Evolutionary conservation across 2,113 vertebrate species (phyloP), one percentile per base, ranked within the genome.

Genomic region (Atrichornis clamosus): DNA sequence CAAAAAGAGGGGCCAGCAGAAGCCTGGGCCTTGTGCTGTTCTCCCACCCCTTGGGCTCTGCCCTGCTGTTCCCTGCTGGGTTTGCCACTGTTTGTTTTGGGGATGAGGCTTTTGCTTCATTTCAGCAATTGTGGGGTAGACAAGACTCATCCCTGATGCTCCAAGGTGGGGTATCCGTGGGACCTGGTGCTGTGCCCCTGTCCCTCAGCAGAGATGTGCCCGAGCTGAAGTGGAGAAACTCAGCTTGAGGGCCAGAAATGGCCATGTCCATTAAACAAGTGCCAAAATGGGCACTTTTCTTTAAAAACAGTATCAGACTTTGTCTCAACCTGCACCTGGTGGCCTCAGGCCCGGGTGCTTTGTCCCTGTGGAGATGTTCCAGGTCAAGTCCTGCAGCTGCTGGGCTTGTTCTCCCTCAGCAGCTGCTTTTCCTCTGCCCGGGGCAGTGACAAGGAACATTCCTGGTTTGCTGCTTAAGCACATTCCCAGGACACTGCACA

Each of bases 371-470:
- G 59, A 44, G 87, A 35, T 28, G 37, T 78, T 44, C 35, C 42
- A 47, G 19, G 26, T 47, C 30, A 15, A 60, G 84, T 84, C 74
- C 68, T 74, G 91, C 87, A 94, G 89, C 93, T 94, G 92, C 47
- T 49, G 2, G 3, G 18, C 12, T 2, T 10, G 21, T 39, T 59
- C 68, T 41, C 53, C 67, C 28, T 21, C 27, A 75, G 69, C 95
- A 93, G 86, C 74, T 95, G 84, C 16, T 75, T 55, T 78, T 28
- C 9, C 69, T 81, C 70, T 76, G 80, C 86, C 88, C 18, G 16
- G 67, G 60, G 58, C 79, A 68, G 65, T n/a, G 28, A 50, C 90
- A 37, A 11, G 46, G 64, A 87, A 42, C 53, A 22, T 78, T 85
- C 65, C 55, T 11, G 3, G 7, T 80, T 42, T 80, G 76, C 76